phyloP scores from a whole-genome alignment of 2,797 vertebrate genomes.

The Loris lydekkerianus region DNA sequence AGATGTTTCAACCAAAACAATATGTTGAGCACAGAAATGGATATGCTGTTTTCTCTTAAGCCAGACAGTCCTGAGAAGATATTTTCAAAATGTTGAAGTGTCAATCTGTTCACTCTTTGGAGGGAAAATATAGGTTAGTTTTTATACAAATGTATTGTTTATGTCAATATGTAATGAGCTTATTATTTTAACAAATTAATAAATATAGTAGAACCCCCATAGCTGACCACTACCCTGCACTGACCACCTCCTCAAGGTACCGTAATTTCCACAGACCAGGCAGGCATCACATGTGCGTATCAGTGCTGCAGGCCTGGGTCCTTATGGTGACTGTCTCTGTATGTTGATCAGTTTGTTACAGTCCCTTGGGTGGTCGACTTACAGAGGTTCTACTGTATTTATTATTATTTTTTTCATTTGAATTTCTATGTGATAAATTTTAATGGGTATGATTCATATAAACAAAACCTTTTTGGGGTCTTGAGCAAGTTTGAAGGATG shows the following conservation, averaged over 20 bases:
- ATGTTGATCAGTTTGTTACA: no score
- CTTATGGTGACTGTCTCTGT: no score
- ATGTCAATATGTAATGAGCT: not conserved
- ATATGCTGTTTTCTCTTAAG: not conserved
- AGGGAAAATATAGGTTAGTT: not conserved
- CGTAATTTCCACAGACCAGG: no score
- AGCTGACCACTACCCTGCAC: no score
- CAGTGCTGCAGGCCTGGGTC: no score
- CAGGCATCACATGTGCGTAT: no score
- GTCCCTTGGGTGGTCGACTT: no score
- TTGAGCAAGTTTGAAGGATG: constrained; percentile 28
- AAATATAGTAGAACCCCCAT: not conserved
- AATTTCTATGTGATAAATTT: not conserved
- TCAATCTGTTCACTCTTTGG: not conserved
- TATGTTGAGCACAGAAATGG: not conserved
- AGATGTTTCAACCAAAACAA: constrained; percentile 1
- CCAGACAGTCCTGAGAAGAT: not conserved
- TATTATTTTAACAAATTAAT: not conserved
- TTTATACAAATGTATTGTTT: not conserved
- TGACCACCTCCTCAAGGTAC: no score
- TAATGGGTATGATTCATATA: not conserved
- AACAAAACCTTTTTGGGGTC: not conserved
- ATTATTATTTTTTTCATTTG: constrained; percentile 3
- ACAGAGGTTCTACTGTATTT: not conserved
- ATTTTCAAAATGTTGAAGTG: constrained; percentile 11